phyloP scores from a whole-genome alignment of 2,888 invertebrate species.

The Ephialtes manifestator region DNA sequence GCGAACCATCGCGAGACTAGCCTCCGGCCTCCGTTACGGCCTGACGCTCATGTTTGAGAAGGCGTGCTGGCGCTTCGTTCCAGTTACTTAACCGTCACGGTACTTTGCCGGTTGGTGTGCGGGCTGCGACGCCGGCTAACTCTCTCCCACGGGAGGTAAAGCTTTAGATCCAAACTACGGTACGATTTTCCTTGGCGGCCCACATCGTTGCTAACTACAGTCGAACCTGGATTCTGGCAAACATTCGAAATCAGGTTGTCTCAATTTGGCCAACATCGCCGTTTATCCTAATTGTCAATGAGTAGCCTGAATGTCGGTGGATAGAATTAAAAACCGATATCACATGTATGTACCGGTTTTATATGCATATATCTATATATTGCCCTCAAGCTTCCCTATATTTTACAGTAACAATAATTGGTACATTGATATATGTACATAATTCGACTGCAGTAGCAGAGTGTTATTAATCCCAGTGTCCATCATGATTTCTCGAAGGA shows the following conservation, averaged over 20 bases:
- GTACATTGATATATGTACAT: neutral
- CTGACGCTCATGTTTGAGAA: conserved; percentile 78
- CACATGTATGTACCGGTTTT: too few relatives aligned
- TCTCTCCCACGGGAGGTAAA: conserved; percentile 52
- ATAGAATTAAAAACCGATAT: too few relatives aligned
- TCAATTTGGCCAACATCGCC: neutral
- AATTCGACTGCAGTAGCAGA: neutral
- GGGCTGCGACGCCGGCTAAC: conserved; percentile 55
- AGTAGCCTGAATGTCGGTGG: too few relatives aligned
- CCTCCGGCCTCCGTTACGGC: conserved; percentile 51
- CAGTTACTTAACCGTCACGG: conserved; percentile 82
- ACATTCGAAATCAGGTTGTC: neutral
- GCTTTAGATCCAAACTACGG: conserved; percentile 49
- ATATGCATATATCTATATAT: too few relatives aligned
- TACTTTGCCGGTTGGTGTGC: conserved; percentile 75
- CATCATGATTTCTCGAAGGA: neutral
- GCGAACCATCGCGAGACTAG: conserved; percentile 4
- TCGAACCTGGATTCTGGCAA: conserved; percentile 17
- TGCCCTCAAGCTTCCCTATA: too few relatives aligned
- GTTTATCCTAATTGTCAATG: neutral
- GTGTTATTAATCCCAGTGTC: neutral
- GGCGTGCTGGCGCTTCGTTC: conserved; percentile 76
- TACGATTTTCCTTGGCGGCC: conserved; percentile 35
- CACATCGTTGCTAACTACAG: neutral
- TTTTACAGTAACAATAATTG: too few relatives aligned